phyloP scores from a whole-genome alignment of 2,113 vertebrate genomes.

The Oxygymnocypris stewartii region DNA sequence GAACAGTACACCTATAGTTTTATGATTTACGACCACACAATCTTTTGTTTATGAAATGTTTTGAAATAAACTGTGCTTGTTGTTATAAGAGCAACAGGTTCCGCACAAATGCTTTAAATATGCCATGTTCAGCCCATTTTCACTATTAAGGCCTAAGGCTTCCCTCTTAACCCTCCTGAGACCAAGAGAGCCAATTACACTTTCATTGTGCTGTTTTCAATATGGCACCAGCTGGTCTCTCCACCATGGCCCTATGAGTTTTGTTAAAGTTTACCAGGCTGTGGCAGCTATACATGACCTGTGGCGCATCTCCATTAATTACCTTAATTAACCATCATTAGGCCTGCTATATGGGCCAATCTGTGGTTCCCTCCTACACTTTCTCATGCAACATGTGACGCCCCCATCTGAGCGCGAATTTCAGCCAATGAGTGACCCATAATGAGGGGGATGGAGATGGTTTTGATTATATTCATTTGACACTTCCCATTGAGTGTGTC shows the following conservation, averaged over 20 bases:
- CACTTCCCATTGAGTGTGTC: conserved; percentile 49
- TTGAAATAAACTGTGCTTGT: neutral
- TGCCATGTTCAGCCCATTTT: conserved; percentile 41
- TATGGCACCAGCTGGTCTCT: conserved; percentile 67
- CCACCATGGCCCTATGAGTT: conserved; percentile 61
- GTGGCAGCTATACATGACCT: conserved; percentile 62
- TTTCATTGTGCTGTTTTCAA: conserved; percentile 60
- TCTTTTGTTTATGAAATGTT: neutral
- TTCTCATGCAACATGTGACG: conserved; percentile 48
- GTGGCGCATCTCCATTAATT: conserved; percentile 78
- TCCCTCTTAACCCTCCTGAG: conserved; percentile 29
- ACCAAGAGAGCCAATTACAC: conserved; percentile 63
- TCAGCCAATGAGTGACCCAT: conserved; percentile 50
- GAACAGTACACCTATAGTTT: neutral
- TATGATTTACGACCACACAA: neutral
- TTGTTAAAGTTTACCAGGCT: conserved; percentile 77
- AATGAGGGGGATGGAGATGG: conserved; percentile 48
- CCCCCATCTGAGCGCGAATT: conserved; percentile 60
- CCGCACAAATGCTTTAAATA: conserved; percentile 5
- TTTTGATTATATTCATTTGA: conserved; percentile 56
- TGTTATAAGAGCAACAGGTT: conserved; percentile 30
- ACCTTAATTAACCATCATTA: conserved; percentile 83
- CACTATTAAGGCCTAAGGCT: conserved; percentile 38
- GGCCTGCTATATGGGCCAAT: conserved; percentile 81
- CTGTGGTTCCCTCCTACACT: conserved; percentile 65